Percentiles rank a stretch among this genome's conserved stretches.
Evolutionary conservation across 2,888 invertebrate species (phyloP).

Genomic region (Orchestes rusci): DNA sequence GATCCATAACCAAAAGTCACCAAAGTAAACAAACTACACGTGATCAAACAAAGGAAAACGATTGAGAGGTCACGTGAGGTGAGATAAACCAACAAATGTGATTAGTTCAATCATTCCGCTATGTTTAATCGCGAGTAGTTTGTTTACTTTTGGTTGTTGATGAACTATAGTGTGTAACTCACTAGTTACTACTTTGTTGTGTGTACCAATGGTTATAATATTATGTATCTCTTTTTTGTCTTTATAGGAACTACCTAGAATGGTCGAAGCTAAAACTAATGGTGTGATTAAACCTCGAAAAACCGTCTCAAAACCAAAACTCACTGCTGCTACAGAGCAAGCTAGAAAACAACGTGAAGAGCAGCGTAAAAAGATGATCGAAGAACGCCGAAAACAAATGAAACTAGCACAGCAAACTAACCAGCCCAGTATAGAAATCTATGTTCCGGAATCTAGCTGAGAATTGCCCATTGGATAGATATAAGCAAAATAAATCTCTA

Average conservation of each 20-base stretch:
- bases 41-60: too few relatives aligned
- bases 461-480: conserved; percentile 26
- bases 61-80: too few relatives aligned
- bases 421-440: conserved; percentile 44
- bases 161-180: too few relatives aligned
- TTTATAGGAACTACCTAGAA: conserved; percentile 23
- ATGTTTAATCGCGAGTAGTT: too few relatives aligned
- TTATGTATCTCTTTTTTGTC: too few relatives aligned
- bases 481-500: conserved; percentile 11
- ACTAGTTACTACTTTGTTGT: too few relatives aligned
- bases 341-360: conserved; percentile 54
- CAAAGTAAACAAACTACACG: too few relatives aligned
- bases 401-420: conserved; percentile 33
- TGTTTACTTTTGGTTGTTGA: too few relatives aligned
- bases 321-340: conserved; percentile 46
- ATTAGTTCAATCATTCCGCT: too few relatives aligned
- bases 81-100: too few relatives aligned
- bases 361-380: conserved; percentile 73
- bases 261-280: conserved; percentile 25
- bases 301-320: conserved; percentile 24
- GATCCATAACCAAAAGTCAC: too few relatives aligned
- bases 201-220: too few relatives aligned
- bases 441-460: conserved; percentile 44
- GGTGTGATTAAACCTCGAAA: conserved; percentile 27
- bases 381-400: conserved; percentile 61